phyloP scores from a whole-genome alignment of 2,113 vertebrate species.

The Phoenicopterus ruber region DNA sequence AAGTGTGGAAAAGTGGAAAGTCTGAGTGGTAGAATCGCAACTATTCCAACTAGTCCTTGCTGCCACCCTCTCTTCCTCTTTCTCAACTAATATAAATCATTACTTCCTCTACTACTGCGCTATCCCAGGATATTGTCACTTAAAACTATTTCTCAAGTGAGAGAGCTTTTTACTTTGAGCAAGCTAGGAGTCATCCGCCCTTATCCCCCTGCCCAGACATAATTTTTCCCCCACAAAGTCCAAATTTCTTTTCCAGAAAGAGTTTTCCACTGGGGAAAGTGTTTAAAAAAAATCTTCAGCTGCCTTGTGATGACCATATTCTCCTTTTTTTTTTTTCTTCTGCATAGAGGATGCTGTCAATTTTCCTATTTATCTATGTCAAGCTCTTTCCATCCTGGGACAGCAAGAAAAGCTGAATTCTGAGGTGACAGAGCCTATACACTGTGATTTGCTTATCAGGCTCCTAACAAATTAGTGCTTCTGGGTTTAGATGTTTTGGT shows the following conservation, averaged over 20 bases:
- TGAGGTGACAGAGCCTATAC: not conserved
- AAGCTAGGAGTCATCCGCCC: not conserved
- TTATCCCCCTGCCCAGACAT: not conserved
- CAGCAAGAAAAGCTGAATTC: not conserved
- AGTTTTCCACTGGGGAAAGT: not conserved
- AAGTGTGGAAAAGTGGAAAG: not conserved
- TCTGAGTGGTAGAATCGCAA: not conserved
- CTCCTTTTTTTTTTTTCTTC: too few relatives aligned
- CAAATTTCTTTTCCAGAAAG: not conserved
- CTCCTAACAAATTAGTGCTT: not conserved
- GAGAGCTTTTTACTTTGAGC: not conserved
- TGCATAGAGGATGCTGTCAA: too few relatives aligned
- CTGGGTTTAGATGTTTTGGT: not conserved
- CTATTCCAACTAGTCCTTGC: not conserved
- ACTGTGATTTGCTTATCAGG: not conserved
- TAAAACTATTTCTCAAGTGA: not conserved
- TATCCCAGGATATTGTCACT: not conserved
- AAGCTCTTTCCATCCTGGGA: not conserved
- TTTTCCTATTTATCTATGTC: too few relatives aligned
- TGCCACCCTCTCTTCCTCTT: not conserved
- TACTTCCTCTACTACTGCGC: not conserved
- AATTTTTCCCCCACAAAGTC: not conserved
- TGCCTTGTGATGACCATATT: not conserved
- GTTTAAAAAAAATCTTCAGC: not conserved
- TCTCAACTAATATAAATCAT: not conserved